These are phyloP conservation scores for Hanleya hanleyi DNA, from an alignment of 2,888 invertebrate genomes.

Conservation along the genomic window DNA sequence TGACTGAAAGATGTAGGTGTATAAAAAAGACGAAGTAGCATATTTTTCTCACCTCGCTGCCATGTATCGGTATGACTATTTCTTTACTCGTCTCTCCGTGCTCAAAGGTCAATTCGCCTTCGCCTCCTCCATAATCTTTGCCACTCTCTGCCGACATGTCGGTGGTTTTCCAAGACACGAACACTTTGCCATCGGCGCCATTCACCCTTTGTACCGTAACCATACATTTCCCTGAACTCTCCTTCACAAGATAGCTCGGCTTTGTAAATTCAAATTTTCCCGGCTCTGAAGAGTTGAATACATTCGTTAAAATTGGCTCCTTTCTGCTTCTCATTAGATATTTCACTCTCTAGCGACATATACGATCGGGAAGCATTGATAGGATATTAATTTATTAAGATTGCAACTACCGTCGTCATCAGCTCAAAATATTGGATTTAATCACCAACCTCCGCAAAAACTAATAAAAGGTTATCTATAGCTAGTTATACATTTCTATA, in stretches of 20 bases:
- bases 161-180: conserved; percentile 76
- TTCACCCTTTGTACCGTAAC: conserved; percentile 75
- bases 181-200: conserved; percentile 77
- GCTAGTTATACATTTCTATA: too few species aligned
- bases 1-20: too few species aligned
- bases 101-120: conserved; percentile 73
- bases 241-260: conserved; percentile 77
- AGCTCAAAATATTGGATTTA: too few species aligned
- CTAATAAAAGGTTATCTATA: too few species aligned
- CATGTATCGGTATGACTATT: conserved; percentile 77
- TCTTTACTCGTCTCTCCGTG: conserved; percentile 75
- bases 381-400: too few species aligned
- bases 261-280: conserved; percentile 77
- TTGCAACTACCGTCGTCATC: too few species aligned
- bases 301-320: too few species aligned
- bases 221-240: conserved; percentile 75
- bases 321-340: not conserved
- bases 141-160: conserved; percentile 77
- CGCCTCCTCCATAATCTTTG: conserved; percentile 76
- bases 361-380: not conserved
- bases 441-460: too few species aligned
- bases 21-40: too few species aligned
- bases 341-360: not conserved
- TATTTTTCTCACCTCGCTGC: conserved; percentile 74
- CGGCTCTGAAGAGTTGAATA: conserved; percentile 75